phyloP scores from a whole-genome alignment of 2,888 invertebrate genomes.

The Netelia inedita region DNA sequence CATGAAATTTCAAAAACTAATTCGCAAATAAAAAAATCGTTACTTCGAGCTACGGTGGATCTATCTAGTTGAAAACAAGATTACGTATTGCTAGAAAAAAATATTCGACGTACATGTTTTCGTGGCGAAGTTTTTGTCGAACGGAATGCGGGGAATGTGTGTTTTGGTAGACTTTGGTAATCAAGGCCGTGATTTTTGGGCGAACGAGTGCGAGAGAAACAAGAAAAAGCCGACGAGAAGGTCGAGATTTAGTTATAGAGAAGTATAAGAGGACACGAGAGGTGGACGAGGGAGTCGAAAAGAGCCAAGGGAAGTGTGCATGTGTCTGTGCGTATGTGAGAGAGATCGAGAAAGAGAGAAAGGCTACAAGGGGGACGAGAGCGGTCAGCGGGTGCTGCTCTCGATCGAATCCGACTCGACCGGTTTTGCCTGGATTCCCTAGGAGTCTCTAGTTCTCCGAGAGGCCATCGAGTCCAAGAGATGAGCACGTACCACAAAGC shows the following conservation, averaged over 20 bases:
- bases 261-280: slow-evolving; percentile 25
- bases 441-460: slow-evolving; percentile 83
- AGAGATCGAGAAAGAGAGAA: slow-evolving; percentile 57
- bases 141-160: slow-evolving; percentile 39
- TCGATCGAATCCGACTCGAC: slow-evolving; percentile 82
- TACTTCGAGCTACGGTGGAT: no score
- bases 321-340: slow-evolving; percentile 57
- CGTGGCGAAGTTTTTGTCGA: slow-evolving; percentile 9
- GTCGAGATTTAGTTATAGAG: slow-evolving; percentile 34
- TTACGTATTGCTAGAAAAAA: neutral
- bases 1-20: no score
- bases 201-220: slow-evolving; percentile 47
- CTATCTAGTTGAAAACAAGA: neutral
- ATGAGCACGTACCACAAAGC: slow-evolving; percentile 48
- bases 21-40: no score
- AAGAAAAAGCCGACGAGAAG: slow-evolving; percentile 31
- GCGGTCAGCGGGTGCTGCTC: slow-evolving; percentile 74
- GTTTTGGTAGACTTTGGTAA: slow-evolving; percentile 26
- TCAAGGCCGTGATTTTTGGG: slow-evolving; percentile 56
- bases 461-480: slow-evolving; percentile 60
- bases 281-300: slow-evolving; percentile 42
- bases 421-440: slow-evolving; percentile 84
- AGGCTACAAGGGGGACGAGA: slow-evolving; percentile 24
- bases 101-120: neutral
- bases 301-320: slow-evolving; percentile 45